A percentile compares a stretch with the other conserved stretches of the same genome.
Conservation (phyloP, 2,797 vertebrate species). For the Crocodylus rhombifer region DNA sequence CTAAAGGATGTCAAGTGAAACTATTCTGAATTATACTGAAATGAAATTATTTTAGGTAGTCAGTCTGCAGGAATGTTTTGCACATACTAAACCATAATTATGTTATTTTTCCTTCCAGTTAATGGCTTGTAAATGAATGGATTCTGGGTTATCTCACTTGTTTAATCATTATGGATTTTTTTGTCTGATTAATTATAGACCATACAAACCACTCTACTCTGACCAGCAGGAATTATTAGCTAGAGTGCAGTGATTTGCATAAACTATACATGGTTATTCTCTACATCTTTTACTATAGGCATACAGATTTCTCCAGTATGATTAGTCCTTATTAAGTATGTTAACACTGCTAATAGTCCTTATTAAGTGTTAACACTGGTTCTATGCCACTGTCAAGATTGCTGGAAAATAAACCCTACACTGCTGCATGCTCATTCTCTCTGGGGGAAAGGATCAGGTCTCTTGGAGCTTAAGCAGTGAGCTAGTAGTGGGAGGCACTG, state of each 20-base stretch:
- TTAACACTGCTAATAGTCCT: not conserved
- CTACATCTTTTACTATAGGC: not conserved
- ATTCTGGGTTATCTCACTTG: not conserved
- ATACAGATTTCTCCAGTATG: not conserved
- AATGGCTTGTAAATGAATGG: not conserved
- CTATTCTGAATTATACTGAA: not conserved
- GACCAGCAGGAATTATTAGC: not conserved
- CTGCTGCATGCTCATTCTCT: too few relatives aligned
- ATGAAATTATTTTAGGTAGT: not conserved
- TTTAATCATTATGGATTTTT: not conserved
- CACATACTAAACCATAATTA: not conserved
- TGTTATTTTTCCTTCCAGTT: not conserved
- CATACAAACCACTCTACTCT: not conserved
- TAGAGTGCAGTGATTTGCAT: not conserved
- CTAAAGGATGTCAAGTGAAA: not conserved
- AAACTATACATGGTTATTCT: not conserved
- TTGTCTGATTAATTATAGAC: not conserved
- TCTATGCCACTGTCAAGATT: too few relatives aligned
- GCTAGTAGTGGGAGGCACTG: too few relatives aligned
- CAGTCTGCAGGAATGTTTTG: not conserved
- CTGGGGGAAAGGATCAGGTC: too few relatives aligned
- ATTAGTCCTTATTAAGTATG: too few relatives aligned
- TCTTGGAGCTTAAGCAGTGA: too few relatives aligned
- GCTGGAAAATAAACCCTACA: too few relatives aligned
- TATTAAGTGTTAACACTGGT: too few relatives aligned